These are phyloP conservation scores for Sphinx pinastri DNA, from an alignment of 2,888 invertebrate species.

Conservation along the genomic window DNA sequence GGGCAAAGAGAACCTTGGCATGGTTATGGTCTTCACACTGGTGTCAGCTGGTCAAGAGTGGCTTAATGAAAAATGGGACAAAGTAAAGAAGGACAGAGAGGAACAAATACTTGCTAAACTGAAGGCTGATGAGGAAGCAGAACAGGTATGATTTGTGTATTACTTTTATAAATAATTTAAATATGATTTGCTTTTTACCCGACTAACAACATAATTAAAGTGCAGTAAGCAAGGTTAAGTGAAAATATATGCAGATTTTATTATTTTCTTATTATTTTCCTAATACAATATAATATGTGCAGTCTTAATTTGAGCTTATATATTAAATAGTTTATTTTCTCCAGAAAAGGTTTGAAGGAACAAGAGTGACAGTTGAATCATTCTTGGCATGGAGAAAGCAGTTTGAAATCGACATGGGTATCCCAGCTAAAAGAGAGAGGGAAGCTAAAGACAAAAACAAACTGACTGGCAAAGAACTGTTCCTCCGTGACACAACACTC, in stretches of 20 bases:
- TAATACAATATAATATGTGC: no score
- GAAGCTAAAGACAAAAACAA: constrained; percentile 90
- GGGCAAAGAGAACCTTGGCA: constrained; percentile 95
- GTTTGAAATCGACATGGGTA: constrained; percentile 95
- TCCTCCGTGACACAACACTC: constrained; percentile 95
- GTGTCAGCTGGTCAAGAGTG: constrained; percentile 97
- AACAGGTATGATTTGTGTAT: constrained; percentile 84
- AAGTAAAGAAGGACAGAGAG: constrained; percentile 87
- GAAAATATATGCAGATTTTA: no score
- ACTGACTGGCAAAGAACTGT: constrained; percentile 96
- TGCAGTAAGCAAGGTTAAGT: no score
- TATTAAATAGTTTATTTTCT: constrained; percentile 42
- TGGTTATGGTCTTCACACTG: constrained; percentile 98
- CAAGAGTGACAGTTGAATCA: constrained; percentile 96
- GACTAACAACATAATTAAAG: no score
- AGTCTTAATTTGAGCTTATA: constrained; percentile 2
- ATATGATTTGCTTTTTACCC: no score
- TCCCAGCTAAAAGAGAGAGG: constrained; percentile 88
- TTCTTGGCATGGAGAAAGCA: constrained; percentile 97
- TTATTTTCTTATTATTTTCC: no score
- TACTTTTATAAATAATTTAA: constrained; percentile 22
- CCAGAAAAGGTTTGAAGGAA: constrained; percentile 97
- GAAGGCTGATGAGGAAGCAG: constrained; percentile 93
- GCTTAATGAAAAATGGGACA: constrained; percentile 94
- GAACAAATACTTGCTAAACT: constrained; percentile 87